phyloP scores from a whole-genome alignment of 2,113 vertebrate genomes.

The Neogobius melanostomus region DNA sequence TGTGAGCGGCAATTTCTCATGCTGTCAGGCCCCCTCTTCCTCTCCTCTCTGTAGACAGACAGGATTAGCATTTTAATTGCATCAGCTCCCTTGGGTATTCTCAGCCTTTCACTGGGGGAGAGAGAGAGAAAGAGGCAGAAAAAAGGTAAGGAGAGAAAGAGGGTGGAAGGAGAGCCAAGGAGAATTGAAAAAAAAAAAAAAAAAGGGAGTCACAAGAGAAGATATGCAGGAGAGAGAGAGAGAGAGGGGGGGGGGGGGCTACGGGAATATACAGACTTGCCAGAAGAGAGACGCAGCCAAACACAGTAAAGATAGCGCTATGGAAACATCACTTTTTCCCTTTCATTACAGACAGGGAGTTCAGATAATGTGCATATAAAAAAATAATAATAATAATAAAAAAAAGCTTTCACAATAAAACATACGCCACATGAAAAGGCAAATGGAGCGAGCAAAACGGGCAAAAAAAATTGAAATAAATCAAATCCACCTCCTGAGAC shows the following conservation, averaged over 20 bases:
- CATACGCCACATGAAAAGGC: constrained; percentile 48
- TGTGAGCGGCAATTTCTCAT: constrained; percentile 85
- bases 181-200: constrained; percentile 65
- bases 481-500: constrained; percentile 26
- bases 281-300: constrained; percentile 50
- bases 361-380: too few relatives aligned
- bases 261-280: constrained; percentile 61
- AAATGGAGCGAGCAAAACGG: constrained; percentile 35
- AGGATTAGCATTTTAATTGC: constrained; percentile 88
- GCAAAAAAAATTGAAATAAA: constrained; percentile 48
- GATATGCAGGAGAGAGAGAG: constrained; percentile 49
- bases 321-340: constrained; percentile 57
- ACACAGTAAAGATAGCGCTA: constrained; percentile 55
- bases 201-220: constrained; percentile 67
- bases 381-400: too few relatives aligned
- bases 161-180: constrained; percentile 73
- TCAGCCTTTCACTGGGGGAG: constrained; percentile 83
- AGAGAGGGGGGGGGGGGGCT: constrained; percentile 35
- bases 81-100: constrained; percentile 86
- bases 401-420: constrained; percentile 35
- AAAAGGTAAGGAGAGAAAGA: constrained; percentile 62
- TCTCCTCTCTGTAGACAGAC: constrained; percentile 84
- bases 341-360: constrained; percentile 56
- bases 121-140: constrained; percentile 56
- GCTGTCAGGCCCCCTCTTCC: constrained; percentile 81